A percentile compares a stretch with the other conserved stretches of the same genome.
Conservation (phyloP, 2,888 invertebrate species). For the Coenonympha arcania region DNA sequence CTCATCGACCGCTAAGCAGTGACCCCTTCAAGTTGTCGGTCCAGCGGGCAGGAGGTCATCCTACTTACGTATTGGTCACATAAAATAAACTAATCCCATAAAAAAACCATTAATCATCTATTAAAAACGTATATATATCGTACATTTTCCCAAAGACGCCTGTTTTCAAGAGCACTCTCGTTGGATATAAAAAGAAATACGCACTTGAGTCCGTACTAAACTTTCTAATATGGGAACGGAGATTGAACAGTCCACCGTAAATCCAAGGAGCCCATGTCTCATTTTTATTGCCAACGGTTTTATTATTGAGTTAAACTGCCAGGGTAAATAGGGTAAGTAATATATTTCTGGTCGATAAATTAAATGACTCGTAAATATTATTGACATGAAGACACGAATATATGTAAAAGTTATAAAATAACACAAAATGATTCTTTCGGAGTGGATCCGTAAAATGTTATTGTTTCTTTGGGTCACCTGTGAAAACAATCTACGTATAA, state of each 20-base stretch:
- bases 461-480: no score
- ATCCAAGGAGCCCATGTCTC: slow-evolving; percentile 19
- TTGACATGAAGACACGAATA: no score
- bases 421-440: background rate
- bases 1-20: no score
- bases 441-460: no score
- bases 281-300: slow-evolving; percentile 22
- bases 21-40: no score
- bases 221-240: slow-evolving; percentile 23
- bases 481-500: no score
- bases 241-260: slow-evolving; percentile 24
- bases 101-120: background rate
- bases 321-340: slow-evolving; percentile 12
- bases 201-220: slow-evolving; percentile 19
- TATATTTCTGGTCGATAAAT: background rate
- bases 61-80: no score
- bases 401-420: no score
- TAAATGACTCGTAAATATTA: no score
- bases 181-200: slow-evolving; percentile 21
- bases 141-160: slow-evolving; percentile 3
- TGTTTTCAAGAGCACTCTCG: slow-evolving; percentile 9
- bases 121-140: background rate
- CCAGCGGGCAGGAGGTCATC: no score
- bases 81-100: background rate
- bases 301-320: slow-evolving; percentile 20